Conservation (phyloP, 2,113 vertebrate species). For the Planiliza haematocheilus region DNA sequence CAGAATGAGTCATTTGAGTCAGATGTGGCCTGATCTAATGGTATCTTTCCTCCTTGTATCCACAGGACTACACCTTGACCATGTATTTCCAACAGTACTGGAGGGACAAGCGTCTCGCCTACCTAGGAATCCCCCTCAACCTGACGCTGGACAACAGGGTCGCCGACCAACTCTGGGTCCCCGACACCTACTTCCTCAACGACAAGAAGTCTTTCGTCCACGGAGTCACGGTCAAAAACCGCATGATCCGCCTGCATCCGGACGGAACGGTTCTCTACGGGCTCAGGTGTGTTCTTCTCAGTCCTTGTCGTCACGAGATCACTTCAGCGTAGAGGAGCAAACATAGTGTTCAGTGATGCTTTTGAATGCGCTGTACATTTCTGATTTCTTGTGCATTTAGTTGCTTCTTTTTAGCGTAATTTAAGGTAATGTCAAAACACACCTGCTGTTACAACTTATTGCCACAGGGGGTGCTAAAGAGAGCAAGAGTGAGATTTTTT, state of each 20-base stretch:
- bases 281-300: constrained; percentile 85
- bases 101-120: constrained; percentile 95
- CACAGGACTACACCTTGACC: constrained; percentile 94
- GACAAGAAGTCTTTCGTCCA: constrained; percentile 98
- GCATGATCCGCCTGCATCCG: constrained; percentile 96
- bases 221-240: constrained; percentile 95
- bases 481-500: no score
- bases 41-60: constrained; percentile 26
- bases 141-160: constrained; percentile 95
- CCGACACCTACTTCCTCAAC: constrained; percentile 97
- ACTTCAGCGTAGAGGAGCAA: no score
- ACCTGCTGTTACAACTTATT: no score
- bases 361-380: no score
- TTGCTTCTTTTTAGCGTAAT: no score
- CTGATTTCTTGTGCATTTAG: no score
- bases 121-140: constrained; percentile 94
- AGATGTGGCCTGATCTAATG: not conserved
- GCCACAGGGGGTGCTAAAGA: no score
- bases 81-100: constrained; percentile 99
- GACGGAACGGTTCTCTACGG: constrained; percentile 95
- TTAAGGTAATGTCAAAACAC: no score
- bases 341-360: no score
- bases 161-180: constrained; percentile 96
- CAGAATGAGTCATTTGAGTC: no score
- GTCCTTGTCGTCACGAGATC: not conserved